phyloP scores from a whole-genome alignment of 1,140 invertebrate species.

The Ceratina australensis region DNA sequence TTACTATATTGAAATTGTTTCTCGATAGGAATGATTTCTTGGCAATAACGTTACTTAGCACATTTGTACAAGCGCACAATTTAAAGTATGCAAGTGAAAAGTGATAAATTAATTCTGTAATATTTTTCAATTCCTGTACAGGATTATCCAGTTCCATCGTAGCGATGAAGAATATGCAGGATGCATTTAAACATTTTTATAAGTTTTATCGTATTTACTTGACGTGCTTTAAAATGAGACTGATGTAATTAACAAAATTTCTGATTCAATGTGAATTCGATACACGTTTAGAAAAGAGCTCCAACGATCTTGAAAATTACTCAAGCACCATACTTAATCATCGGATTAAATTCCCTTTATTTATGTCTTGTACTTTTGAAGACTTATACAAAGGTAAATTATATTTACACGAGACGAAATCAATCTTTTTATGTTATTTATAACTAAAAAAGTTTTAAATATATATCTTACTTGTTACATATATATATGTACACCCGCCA shows the following conservation, averaged over 20 bases:
- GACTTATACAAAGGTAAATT: background rate
- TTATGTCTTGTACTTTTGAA: background rate
- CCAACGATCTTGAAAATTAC: background rate
- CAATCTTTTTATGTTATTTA: no score
- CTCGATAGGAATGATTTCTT: slow-evolving; percentile 4
- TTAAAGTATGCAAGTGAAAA: background rate
- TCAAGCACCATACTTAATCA: background rate
- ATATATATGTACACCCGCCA: background rate
- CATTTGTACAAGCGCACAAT: slow-evolving; percentile 29
- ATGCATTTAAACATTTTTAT: slow-evolving; percentile 14
- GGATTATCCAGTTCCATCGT: background rate
- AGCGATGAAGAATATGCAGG: background rate
- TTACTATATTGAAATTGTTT: slow-evolving; percentile 1
- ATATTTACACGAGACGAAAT: no score
- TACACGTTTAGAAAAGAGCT: background rate
- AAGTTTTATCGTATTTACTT: background rate
- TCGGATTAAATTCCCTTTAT: background rate
- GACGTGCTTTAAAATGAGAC: background rate
- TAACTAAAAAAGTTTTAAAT: background rate
- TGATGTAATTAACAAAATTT: background rate
- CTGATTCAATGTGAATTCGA: background rate
- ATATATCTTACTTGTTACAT: background rate
- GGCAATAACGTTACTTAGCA: slow-evolving; percentile 30
- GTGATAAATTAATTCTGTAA: background rate
- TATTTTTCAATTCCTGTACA: background rate